Conservation (phyloP, 2,888 invertebrate genomes). For the Synanthedon tipuliformis region DNA sequence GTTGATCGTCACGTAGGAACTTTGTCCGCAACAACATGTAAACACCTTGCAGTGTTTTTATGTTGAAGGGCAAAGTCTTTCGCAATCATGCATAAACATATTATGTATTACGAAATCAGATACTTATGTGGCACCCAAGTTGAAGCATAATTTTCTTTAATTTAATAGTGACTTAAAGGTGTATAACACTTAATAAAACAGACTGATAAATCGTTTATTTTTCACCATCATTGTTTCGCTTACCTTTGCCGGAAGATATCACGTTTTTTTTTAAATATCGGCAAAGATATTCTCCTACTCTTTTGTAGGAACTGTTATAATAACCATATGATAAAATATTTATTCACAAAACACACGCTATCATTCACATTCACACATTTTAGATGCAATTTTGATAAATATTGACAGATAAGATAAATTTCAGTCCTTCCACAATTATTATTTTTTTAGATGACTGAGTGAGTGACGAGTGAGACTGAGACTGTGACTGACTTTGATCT, state of each 20-base stretch:
- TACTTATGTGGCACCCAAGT: too few relatives aligned
- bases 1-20: background rate
- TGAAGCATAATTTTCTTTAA: too few relatives aligned
- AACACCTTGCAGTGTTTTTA: background rate
- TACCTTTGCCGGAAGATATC: background rate
- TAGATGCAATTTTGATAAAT: conserved; percentile 46
- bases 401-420: conserved; percentile 19
- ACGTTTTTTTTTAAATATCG: background rate
- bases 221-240: too few relatives aligned
- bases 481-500: too few relatives aligned
- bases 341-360: conserved; percentile 36
- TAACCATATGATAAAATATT: conserved; percentile 17
- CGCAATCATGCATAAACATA: too few relatives aligned
- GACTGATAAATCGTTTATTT: too few relatives aligned
- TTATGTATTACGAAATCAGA: too few relatives aligned
- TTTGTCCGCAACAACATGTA: background rate
- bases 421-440: conserved; percentile 17
- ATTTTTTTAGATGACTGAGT: background rate
- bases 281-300: background rate
- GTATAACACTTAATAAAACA: too few relatives aligned
- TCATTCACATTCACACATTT: conserved; percentile 51
- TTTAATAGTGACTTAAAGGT: too few relatives aligned
- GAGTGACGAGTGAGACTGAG: too few relatives aligned
- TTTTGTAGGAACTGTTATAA: conserved; percentile 21
- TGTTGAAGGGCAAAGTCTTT: too few relatives aligned